Evolutionary conservation across 2,888 invertebrate genomes (phyloP), one percentile per base, ranked within the genome.

Genomic region (Ophion ellenae): DNA sequence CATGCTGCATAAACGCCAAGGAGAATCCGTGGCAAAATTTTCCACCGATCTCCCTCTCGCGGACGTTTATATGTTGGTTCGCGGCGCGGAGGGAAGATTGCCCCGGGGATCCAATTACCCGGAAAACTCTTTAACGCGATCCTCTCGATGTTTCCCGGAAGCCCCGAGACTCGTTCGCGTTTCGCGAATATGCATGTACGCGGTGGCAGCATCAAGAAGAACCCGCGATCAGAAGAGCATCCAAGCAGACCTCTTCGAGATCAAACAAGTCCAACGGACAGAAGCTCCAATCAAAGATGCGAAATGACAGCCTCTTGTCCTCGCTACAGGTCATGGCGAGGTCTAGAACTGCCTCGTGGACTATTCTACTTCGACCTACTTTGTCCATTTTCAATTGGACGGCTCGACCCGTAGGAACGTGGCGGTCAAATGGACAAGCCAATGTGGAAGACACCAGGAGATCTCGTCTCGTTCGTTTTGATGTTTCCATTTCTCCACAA

Each of bases 101-200:
- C 77, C 73, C 59, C 77, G 64, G 10, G 77, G 64, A 70, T 81
- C 59, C 71, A 77, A 82, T 82, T 82, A 82, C 66, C 45, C 53
- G 28, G 66, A 63, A 78, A 81, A 77, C 76, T 73, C 66, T 66
- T 64, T 77, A 76, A 71, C 73, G 36, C 45, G 66, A 70, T 76
- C 24, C 66, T 77, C 66, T 28, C 71, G 57, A 70, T 70, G 40
- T 73, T 82, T 77, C 47, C 71, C 24, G 66, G 70, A 76, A 70
- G 69, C 47, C 40, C 32, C 67, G 24, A 20, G 32, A 40, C 17
- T 64, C 17, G 57, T 75, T 28, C n/a, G 28, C 59, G 24, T 57
- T 81, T 75, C 53, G 63, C 63, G 40, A 81, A 69, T 74, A 74
- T 45, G 9, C 28, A 59, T 9, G 40, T 40, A 40, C 40, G 9